Conservation (phyloP, 2,797 vertebrate species). For the Acanthurus lineatus region DNA sequence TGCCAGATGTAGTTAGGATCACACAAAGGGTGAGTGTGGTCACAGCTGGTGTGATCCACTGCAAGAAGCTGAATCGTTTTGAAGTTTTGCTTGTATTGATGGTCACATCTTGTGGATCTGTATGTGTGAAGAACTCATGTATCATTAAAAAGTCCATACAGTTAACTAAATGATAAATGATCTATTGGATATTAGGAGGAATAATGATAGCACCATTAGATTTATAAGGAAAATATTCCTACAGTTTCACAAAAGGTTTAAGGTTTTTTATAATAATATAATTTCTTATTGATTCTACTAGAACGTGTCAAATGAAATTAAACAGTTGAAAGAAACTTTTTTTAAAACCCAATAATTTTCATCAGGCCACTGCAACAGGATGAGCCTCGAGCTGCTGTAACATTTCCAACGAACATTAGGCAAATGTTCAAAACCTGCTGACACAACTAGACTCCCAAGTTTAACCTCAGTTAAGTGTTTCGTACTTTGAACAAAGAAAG, state of each 20-base stretch:
- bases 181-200: neutral
- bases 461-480: neutral
- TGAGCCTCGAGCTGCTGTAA: neutral
- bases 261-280: neutral
- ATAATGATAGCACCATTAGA: neutral
- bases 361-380: neutral
- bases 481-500: conserved; percentile 1
- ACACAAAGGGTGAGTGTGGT: too few relatives aligned
- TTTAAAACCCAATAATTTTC: neutral
- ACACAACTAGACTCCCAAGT: conserved; percentile 4
- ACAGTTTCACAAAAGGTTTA: neutral
- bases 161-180: neutral
- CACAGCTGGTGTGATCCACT: too few relatives aligned
- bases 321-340: neutral
- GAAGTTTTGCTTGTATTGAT: neutral
- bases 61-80: neutral
- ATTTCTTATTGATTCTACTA: neutral
- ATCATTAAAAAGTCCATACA: neutral
- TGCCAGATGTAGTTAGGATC: too few relatives aligned
- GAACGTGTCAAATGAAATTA: too few relatives aligned
- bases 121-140: neutral
- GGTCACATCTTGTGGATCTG: neutral
- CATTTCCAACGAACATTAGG: conserved; percentile 7
- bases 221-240: neutral
- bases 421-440: conserved; percentile 28